Evolutionary conservation across 1,140 invertebrate genomes (phyloP).

Genomic region (Myzus persicae): DNA sequence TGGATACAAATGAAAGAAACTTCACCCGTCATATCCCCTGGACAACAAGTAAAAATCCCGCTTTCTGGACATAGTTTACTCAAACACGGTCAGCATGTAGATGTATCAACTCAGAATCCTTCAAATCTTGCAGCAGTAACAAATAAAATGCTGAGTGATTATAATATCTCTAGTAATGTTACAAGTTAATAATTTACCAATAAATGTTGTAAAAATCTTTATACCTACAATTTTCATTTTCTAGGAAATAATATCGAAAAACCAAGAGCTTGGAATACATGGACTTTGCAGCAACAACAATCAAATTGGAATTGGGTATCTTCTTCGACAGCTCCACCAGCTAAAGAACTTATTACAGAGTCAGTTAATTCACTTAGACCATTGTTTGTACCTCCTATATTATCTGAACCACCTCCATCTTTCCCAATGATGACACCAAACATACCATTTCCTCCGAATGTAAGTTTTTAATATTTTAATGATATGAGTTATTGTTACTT

Average conservation of each 20-base stretch:
- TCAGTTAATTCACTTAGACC: constrained; percentile 64
- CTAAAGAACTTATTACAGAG: constrained; percentile 65
- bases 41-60: constrained; percentile 64
- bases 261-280: constrained; percentile 46
- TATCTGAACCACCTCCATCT: constrained; percentile 50
- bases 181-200: neutral
- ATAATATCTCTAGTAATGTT: neutral
- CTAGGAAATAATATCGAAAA: constrained; percentile 46
- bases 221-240: neutral
- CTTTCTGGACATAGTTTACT: constrained; percentile 62
- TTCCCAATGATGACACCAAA: neutral
- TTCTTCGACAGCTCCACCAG: constrained; percentile 63
- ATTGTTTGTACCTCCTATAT: constrained; percentile 64
- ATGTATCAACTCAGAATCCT: constrained; percentile 64
- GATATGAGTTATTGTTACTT: neutral
- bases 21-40: constrained; percentile 63
- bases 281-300: constrained; percentile 35
- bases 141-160: constrained; percentile 6
- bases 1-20: constrained; percentile 96
- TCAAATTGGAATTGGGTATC: constrained; percentile 61
- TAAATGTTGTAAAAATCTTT: neutral
- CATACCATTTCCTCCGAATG: constrained; percentile 12
- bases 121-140: neutral
- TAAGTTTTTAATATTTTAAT: constrained; percentile 13
- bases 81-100: constrained; percentile 60